Evolutionary conservation across 2,797 vertebrate species (phyloP).

Genomic region (Cossypha niveicapilla): DNA sequence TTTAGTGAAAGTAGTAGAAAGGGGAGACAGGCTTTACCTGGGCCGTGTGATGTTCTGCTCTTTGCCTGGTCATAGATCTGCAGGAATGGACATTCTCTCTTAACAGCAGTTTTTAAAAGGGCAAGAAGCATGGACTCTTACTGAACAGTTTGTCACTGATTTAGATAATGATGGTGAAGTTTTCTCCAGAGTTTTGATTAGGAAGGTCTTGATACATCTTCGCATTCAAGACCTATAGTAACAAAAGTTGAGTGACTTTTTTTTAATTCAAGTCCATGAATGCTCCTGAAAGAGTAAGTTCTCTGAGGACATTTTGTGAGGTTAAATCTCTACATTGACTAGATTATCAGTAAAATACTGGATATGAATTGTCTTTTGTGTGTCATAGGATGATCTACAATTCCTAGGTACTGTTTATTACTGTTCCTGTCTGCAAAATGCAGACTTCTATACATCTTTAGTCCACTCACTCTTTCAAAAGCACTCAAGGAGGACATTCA

Average conservation of each 20-base stretch:
- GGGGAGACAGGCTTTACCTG: background rate
- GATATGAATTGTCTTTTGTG: background rate
- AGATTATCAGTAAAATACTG: background rate
- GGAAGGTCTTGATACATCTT: background rate
- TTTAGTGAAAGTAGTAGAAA: background rate
- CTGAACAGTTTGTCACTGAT: background rate
- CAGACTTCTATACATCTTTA: background rate
- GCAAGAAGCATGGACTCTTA: background rate
- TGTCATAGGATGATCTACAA: background rate
- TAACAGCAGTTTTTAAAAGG: background rate
- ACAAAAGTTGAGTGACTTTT: background rate
- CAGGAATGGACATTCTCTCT: background rate
- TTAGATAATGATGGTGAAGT: background rate
- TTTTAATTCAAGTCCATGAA: background rate
- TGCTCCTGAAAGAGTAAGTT: background rate
- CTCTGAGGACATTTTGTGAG: background rate
- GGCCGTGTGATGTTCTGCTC: background rate
- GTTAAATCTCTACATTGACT: background rate
- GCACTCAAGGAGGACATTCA: background rate
- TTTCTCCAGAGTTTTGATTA: background rate
- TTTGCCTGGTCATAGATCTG: background rate
- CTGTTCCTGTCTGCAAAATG: background rate
- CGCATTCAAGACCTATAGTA: fast-evolving
- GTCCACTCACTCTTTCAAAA: background rate
- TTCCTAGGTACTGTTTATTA: background rate